Evolutionary conservation across 2,797 vertebrate genomes (phyloP), one percentile per base, ranked within the genome.

Genomic region (Anniella stebbinsi): DNA sequence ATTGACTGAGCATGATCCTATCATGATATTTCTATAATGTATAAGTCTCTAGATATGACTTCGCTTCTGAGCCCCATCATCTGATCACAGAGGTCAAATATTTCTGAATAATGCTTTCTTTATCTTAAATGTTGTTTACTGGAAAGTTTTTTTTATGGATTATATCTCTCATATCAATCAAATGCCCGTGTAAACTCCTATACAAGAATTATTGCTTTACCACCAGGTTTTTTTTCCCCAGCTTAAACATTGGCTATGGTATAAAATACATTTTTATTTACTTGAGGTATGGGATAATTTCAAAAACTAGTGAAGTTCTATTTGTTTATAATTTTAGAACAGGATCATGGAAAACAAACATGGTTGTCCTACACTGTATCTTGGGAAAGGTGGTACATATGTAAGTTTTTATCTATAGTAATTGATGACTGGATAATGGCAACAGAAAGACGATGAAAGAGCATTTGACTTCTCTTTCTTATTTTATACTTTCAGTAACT

Each of bases 51-150:
- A n/a, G 38, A 48, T 66, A 41, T 23, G 7, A 77, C 41, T 78
- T 78, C 23, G 2, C 36, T 66, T 87, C 17, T 78, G 15, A 57
- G 21, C 41, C 51, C 72, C 10, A 66, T 33, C 38, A 7, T 78
- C 30, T 77, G 75, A 66, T 77, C 41, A 66, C 57, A 78, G 48
- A 86, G 28, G 75, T 63, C 73, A 78, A 76, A 75, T 77, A 87
- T 77, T 87, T 87, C 57, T 41, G 17, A 87, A 77, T 33, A 38
- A 63, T 41, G 38, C 73, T 77, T 76, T 77, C 38, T 28, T 87
- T 76, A 87, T 41, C 38, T 87, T 87, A 78, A 87, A 67, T 21
- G 30, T 63, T 78, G 8, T 78, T 78, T 87, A 41, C 75, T 78
- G 17, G 41, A 67, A 60, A 60, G 4, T 48, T 67, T 18, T 45